phyloP scores from a whole-genome alignment of 2,113 vertebrate genomes.

The Spilogale gracilis region DNA sequence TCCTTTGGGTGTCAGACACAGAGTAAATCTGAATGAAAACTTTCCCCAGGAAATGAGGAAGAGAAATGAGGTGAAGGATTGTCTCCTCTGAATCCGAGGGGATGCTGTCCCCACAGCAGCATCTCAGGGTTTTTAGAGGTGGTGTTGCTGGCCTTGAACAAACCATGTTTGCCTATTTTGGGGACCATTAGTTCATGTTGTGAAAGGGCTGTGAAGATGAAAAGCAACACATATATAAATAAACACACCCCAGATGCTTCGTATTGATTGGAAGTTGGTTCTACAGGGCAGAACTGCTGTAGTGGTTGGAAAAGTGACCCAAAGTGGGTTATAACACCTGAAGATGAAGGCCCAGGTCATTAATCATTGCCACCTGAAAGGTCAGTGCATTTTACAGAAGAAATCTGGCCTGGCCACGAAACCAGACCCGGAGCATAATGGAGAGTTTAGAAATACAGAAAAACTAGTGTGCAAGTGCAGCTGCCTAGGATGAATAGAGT shows the following conservation, averaged over 20 bases:
- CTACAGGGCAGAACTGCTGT: slow-evolving; percentile 69
- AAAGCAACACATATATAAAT: slow-evolving; percentile 66
- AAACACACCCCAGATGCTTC: slow-evolving; percentile 60
- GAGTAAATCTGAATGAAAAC: slow-evolving; percentile 44
- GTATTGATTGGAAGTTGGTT: slow-evolving; percentile 67
- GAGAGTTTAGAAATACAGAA: slow-evolving; percentile 72
- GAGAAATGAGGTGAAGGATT: neutral
- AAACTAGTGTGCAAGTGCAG: slow-evolving; percentile 67
- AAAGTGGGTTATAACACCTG: slow-evolving; percentile 64
- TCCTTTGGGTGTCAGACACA: neutral
- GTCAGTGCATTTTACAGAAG: slow-evolving; percentile 64
- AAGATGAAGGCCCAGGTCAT: slow-evolving; percentile 73
- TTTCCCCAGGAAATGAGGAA: neutral
- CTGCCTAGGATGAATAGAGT: slow-evolving; percentile 65
- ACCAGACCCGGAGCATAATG: slow-evolving; percentile 61
- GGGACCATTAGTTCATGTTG: slow-evolving; percentile 22
- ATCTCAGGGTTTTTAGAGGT: neutral
- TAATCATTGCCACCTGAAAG: slow-evolving; percentile 78
- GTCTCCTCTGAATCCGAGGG: neutral
- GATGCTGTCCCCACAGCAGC: neutral
- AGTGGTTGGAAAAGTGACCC: slow-evolving; percentile 59
- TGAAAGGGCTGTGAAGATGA: slow-evolving; percentile 55
- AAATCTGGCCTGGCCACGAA: slow-evolving; percentile 52
- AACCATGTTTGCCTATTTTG: slow-evolving; percentile 32
- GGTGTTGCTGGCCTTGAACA: neutral